phyloP scores from a whole-genome alignment of 2,113 vertebrate genomes.

The Mobula birostris region DNA sequence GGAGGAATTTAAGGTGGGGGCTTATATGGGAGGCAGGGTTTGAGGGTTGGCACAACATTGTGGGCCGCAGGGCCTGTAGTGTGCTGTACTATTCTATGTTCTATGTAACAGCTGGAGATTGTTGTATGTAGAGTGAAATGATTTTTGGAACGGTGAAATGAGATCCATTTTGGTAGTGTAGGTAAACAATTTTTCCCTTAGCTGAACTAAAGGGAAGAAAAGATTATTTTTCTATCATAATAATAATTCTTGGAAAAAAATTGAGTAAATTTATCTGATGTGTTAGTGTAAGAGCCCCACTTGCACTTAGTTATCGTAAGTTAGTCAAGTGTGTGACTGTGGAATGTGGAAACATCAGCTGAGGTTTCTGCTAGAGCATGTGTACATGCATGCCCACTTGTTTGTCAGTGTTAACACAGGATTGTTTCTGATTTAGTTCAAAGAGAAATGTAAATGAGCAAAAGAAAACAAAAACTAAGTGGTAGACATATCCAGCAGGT shows the following conservation, averaged over 20 bases:
- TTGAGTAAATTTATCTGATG: not conserved
- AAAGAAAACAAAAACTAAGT: no score
- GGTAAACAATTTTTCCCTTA: not conserved
- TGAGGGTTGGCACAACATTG: no score
- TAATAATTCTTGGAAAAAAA: not conserved
- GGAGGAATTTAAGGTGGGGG: no score
- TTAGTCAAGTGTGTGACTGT: not conserved
- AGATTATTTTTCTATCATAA: not conserved
- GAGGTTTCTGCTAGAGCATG: not conserved
- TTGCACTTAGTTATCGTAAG: not conserved
- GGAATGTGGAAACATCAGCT: not conserved
- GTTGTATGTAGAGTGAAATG: not conserved
- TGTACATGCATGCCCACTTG: no score
- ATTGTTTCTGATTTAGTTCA: not conserved
- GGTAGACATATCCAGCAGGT: no score
- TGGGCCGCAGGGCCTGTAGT: no score
- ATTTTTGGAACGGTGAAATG: not conserved
- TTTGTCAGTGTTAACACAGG: not conserved
- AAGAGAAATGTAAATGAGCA: no score
- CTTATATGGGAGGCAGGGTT: no score
- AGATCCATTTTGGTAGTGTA: not conserved
- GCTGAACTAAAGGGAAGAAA: no score
- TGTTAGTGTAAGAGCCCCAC: not conserved
- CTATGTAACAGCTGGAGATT: not conserved
- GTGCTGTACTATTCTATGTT: no score